These are phyloP conservation scores for Mallotus villosus DNA, from an alignment of 2,797 vertebrate species.

Conservation along the genomic window DNA sequence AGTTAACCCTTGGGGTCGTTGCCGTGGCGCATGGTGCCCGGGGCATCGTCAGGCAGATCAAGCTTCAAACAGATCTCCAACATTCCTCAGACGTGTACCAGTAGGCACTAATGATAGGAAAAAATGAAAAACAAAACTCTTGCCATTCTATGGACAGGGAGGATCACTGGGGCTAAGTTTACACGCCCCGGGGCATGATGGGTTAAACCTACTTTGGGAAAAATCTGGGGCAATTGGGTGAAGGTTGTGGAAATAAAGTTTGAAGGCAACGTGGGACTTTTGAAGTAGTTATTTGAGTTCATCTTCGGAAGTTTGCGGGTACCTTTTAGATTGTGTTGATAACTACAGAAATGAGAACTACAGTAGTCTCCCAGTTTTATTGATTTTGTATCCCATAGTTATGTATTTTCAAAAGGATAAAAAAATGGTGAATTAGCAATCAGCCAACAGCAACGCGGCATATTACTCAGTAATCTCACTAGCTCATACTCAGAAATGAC, in stretches of 20 bases:
- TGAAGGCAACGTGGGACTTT: neutral
- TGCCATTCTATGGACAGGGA: conserved; percentile 62
- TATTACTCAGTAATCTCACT: neutral
- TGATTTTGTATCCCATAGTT: too few species aligned
- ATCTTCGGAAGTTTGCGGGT: neutral
- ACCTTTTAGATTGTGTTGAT: too few species aligned
- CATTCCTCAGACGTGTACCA: conserved; percentile 74
- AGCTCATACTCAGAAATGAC: conserved; percentile 6
- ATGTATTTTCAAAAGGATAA: too few species aligned
- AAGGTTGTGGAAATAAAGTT: neutral
- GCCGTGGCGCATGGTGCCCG: conserved; percentile 51
- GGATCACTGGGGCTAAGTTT: conserved; percentile 57
- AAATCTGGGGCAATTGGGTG: neutral
- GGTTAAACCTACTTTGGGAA: conserved; percentile 33
- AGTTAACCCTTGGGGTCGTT: conserved; percentile 66
- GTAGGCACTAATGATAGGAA: conserved; percentile 68
- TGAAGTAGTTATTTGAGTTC: neutral
- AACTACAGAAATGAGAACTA: too few species aligned
- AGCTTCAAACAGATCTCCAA: conserved; percentile 67
- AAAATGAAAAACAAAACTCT: conserved; percentile 69
- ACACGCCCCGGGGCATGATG: conserved; percentile 55
- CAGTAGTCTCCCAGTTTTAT: too few species aligned
- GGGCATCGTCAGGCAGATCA: conserved; percentile 26
- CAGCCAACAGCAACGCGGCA: neutral
- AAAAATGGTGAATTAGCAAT: too few species aligned